Base-by-base conservation (phyloP, 1,140 invertebrate species). In the Coelopa frigida region DNA sequence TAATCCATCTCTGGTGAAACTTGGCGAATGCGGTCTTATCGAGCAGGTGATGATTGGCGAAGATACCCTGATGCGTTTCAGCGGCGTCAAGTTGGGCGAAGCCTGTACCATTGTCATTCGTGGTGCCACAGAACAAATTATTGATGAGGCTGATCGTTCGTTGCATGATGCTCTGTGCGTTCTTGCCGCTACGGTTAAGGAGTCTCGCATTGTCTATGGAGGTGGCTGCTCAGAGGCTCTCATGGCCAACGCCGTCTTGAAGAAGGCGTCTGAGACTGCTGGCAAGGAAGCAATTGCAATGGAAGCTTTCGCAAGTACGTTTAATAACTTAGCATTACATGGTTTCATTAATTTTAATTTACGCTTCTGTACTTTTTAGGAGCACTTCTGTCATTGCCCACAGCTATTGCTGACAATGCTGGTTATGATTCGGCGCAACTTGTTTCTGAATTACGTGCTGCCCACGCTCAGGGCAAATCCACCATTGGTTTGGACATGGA, bases 41-140 rank as follows among this genome's bases (percentile, higher is more conserved):
- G 94, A 99, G 73, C 89, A 98, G 78, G 73, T 98, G 0, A 93
- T 98, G 82, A 96, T 99, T 66, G 97, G 97, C 22, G 97, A 99
- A 74, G 96, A 99, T 60, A 89, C 85, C 44, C 74, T 99, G 17
- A 72, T 99, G 27, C 85, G 93, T 58, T 99, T 99, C 73, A 91
- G 90, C 32, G 96, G 94, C 32, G 94, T 98, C 22, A 80, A 85
- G 44, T 65, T 96, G 44, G 96, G 96, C 20, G 90, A 98, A 70
- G 97, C 97, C 6, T 99, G 97, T 70, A 95, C 94, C 0, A 82
- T 99, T 53, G 85, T 99, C 0, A 85, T 99, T 43, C 83, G 97
- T 47, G 97, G 96, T 43, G 94, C 97, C n/a, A 99, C 97, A 4
- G 87, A 98, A 66, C 97, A 99, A 73, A 98, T 99, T 59, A 79